Percentiles rank a stretch among this genome's conserved stretches.
Conservation (phyloP, 2,888 invertebrate genomes). For the Coenonympha arcania region DNA sequence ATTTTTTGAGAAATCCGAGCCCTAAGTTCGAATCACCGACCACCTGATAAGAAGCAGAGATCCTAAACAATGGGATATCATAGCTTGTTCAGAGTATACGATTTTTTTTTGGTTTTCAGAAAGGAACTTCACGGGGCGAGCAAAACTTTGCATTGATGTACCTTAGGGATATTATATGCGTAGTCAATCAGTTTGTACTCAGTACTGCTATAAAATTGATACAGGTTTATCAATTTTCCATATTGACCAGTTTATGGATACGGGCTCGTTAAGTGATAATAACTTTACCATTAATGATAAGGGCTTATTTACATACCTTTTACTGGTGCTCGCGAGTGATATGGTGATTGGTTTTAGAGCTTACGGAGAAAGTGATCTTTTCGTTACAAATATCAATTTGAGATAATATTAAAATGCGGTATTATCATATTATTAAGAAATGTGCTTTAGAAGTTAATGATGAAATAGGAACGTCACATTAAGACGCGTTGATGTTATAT, state of each 20-base stretch:
- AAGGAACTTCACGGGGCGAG: too few species aligned
- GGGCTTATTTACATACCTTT: conserved; percentile 20
- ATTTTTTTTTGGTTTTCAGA: too few species aligned
- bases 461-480: neutral
- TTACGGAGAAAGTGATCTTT: conserved; percentile 17
- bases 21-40: too few species aligned
- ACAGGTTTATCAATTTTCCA: conserved; percentile 1
- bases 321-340: conserved; percentile 7
- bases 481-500: neutral
- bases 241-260: conserved; percentile 27
- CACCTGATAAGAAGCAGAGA: too few species aligned
- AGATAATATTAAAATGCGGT: neutral
- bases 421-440: neutral
- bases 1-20: too few species aligned
- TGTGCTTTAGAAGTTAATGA: neutral
- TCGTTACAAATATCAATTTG: neutral
- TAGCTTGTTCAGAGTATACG: too few species aligned
- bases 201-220: too few species aligned
- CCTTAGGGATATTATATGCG: too few species aligned
- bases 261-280: conserved; percentile 41
- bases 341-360: conserved; percentile 4
- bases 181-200: too few species aligned
- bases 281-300: conserved; percentile 28
- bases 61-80: too few species aligned
- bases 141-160: too few species aligned